Conservation (phyloP, 2,113 vertebrate genomes). For the Bujurquina vittata region DNA sequence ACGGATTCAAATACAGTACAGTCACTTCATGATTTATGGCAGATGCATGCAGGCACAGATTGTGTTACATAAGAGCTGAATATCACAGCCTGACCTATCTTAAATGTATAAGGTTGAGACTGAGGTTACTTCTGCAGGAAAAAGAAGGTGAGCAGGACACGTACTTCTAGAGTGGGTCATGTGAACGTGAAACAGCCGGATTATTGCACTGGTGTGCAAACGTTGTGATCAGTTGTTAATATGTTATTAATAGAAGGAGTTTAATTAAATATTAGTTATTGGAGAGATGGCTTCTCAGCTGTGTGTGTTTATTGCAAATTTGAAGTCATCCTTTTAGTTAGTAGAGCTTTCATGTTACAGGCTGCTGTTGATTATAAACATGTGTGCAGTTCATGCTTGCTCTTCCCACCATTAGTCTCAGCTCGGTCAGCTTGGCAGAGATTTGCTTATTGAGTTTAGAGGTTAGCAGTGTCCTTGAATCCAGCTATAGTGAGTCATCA, state of each 20-base stretch:
- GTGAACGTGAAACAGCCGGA: neutral
- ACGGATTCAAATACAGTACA: neutral
- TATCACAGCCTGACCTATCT: constrained; percentile 40
- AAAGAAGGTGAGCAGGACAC: neutral
- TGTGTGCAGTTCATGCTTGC: constrained; percentile 28
- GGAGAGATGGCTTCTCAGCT: neutral
- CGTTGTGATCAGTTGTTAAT: neutral
- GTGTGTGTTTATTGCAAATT: neutral
- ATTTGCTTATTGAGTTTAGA: constrained; percentile 75
- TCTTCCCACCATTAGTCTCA: constrained; percentile 38
- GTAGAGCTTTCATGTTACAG: constrained; percentile 13
- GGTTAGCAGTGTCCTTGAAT: constrained; percentile 75
- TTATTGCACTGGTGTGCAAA: neutral
- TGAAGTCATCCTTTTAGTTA: neutral
- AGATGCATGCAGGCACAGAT: constrained; percentile 38
- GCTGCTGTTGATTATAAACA: constrained; percentile 40
- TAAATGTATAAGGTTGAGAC: constrained; percentile 47
- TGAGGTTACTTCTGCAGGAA: constrained; percentile 24
- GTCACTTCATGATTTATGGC: constrained; percentile 2
- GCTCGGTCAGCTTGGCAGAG: constrained; percentile 53
- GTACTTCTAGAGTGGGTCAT: neutral
- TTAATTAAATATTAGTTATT: neutral
- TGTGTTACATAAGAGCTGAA: constrained; percentile 53
- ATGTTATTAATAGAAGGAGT: neutral
- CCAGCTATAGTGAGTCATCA: constrained; percentile 73